Conservation (phyloP, 2,888 invertebrate species). For the Diadromus collaris region DNA sequence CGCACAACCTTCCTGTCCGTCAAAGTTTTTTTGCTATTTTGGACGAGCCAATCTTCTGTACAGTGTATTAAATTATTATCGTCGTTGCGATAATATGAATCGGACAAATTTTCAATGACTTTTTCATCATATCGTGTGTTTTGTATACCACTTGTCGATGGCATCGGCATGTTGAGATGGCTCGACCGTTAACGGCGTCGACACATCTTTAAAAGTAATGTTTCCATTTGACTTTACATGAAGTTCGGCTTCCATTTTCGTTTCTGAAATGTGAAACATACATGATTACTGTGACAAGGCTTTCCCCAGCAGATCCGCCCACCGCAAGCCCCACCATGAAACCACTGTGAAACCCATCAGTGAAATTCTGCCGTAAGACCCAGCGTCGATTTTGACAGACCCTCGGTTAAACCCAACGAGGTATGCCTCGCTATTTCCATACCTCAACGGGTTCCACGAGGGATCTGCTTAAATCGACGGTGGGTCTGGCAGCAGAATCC, state of each 20-base stretch:
- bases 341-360: too few species aligned
- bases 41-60: neutral
- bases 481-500: too few species aligned
- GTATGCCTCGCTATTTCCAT: too few species aligned
- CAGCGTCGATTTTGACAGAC: too few species aligned
- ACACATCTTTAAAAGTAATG: neutral
- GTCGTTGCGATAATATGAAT: conserved; percentile 2
- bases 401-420: too few species aligned
- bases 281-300: neutral
- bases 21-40: neutral
- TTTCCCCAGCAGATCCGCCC: too few species aligned
- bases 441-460: too few species aligned
- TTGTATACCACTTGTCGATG: neutral
- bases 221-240: neutral
- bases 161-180: neutral
- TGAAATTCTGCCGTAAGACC: too few species aligned
- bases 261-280: neutral
- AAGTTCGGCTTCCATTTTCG: neutral
- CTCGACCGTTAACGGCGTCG: neutral
- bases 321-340: too few species aligned
- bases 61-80: neutral
- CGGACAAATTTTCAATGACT: neutral
- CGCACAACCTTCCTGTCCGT: conserved; percentile 8
- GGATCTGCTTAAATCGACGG: too few species aligned
- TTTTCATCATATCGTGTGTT: neutral